Base-by-base conservation (phyloP, 2,113 vertebrate genomes). In the Silurus asotus region DNA sequence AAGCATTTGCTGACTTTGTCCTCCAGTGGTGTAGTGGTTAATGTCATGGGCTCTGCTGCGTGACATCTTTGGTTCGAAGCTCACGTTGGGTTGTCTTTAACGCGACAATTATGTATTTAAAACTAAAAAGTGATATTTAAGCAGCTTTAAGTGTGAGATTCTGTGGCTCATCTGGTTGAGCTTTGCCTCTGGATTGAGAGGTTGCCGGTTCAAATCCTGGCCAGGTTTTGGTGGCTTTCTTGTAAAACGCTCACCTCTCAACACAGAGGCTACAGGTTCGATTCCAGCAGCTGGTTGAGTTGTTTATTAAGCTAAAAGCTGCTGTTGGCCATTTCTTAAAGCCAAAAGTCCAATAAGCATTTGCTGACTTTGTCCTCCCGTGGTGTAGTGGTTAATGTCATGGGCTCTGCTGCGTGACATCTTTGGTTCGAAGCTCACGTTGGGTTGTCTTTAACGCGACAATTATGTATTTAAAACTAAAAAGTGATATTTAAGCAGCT, bases 281-380 rank as follows among this genome's bases (percentile, higher is more conserved):
- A 69, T 14, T 37, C 65, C 20, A 37, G 37, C 37, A 37, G 37
- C 37, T 3, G 28, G n/a, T 28, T 15, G 69, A 48, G 15, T 17
- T 17, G 19, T 70, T 70, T 70, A 17, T 19, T 19, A 7, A 48
- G 37, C 6, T 8, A 70, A 48, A 48, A 19, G 19, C 37, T 37
- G 37, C 37, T 37, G 37, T 37, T 37, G 37, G 37, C 37, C 37
- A 37, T 37, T 37, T 37, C 37, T 37, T 2, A 37, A 37, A 37
- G 37, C 6, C 15, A 70, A 48, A 48, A 19, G 19, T 72, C 69
- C 45, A 72, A 23, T 48, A 72, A 45, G 69, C 69, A 48, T 37
- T 1, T 2, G 48, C 0, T 6, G 45, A 0, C 0, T 1, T 5
- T 10, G 7, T 8, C 19, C 8, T 11, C 23, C 17, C 4, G 19